phyloP scores from a whole-genome alignment of 2,113 vertebrate species.

The Heteronetta atricapilla region DNA sequence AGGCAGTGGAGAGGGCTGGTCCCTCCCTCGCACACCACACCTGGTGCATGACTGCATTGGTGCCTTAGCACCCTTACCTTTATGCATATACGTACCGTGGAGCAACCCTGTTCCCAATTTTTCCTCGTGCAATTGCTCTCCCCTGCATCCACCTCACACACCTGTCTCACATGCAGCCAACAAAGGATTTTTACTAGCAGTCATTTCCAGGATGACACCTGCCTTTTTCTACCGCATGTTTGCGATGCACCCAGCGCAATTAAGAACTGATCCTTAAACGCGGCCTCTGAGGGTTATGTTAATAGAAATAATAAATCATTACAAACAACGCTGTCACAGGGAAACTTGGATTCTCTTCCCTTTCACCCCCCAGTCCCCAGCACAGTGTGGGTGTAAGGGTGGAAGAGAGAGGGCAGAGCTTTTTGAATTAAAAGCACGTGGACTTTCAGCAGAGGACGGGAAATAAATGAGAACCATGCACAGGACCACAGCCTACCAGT shows the following conservation, averaged over 20 bases:
- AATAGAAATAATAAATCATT: conserved; percentile 48
- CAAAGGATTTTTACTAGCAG: background rate
- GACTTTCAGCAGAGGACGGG: background rate
- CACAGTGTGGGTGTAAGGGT: background rate
- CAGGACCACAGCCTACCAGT: background rate
- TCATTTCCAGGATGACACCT: background rate
- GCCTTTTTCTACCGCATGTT: background rate
- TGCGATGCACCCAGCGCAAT: background rate
- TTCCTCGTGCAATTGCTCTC: background rate
- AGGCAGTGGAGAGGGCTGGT: background rate
- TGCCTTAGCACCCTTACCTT: background rate
- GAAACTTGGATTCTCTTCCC: background rate
- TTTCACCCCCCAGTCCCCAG: background rate
- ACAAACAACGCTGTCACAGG: conserved; percentile 29
- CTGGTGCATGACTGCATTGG: background rate
- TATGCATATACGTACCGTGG: background rate
- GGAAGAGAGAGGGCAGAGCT: background rate
- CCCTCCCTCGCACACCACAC: background rate
- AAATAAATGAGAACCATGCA: background rate
- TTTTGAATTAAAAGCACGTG: background rate
- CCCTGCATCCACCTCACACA: background rate
- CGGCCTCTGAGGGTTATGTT: conserved; percentile 1
- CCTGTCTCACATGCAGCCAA: background rate
- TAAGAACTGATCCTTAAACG: background rate
- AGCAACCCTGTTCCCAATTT: background rate